Evolutionary conservation across 2,888 invertebrate species (phyloP).

Genomic region (Parelbella ahira): DNA sequence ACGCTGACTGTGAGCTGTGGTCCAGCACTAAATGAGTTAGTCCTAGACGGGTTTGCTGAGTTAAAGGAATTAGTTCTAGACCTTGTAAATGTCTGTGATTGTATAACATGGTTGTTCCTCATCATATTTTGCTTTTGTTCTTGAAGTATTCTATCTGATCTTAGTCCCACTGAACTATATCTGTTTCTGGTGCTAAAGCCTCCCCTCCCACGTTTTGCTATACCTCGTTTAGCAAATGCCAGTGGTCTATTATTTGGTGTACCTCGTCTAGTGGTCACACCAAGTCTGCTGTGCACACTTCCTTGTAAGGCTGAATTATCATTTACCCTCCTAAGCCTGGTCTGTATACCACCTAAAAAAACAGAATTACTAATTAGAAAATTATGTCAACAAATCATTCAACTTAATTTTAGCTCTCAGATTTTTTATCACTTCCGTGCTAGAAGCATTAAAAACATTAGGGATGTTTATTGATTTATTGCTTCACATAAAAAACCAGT

Average conservation of each 20-base stretch:
- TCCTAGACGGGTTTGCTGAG: no score
- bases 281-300: conserved; percentile 61
- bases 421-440: no score
- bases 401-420: no score
- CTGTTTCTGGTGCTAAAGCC: conserved; percentile 58
- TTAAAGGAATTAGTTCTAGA: conserved; percentile 57
- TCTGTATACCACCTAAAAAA: conserved; percentile 52
- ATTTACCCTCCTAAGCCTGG: conserved; percentile 50
- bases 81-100: conserved; percentile 69
- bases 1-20: conserved; percentile 66
- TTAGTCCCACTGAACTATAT: conserved; percentile 63
- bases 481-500: no score
- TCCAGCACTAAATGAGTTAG: conserved; percentile 56
- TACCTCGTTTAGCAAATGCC: conserved; percentile 65
- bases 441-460: no score
- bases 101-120: conserved; percentile 54
- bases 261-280: conserved; percentile 55
- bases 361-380: conserved; percentile 16
- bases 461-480: no score
- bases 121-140: conserved; percentile 53
- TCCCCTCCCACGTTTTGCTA: conserved; percentile 69
- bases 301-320: conserved; percentile 48
- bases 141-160: conserved; percentile 71
- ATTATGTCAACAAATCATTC: conserved; percentile 44
- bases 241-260: conserved; percentile 49